Evolutionary conservation across 1,140 invertebrate species (phyloP), one percentile per base, ranked within the genome.

Genomic region (Drosophila ironensis): DNA sequence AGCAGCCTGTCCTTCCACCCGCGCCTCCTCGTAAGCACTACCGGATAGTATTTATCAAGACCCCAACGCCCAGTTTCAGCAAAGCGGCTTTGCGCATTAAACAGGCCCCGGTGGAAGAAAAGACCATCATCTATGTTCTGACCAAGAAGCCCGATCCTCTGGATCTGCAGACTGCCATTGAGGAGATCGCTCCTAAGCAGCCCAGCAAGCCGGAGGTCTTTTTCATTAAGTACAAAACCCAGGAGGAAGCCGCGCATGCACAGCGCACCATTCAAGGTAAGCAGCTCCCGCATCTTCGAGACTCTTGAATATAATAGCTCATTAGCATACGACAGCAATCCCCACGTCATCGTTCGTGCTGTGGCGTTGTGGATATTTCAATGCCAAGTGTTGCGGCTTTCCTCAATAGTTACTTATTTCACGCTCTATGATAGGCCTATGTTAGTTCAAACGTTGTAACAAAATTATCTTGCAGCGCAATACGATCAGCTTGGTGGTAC

Each of bases 21-120:
- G 40, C 50, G 2, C 92, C 93, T 8, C 91, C 94, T 63, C 94
- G 95, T 88, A 96, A 96, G 73, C 94, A 96, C 89, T 96, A 96
- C 91, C 95, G 95, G 89, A 96, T 96, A 71, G 95, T 97, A 81
- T 96, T 96, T 92, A 96, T 96, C 87, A 96, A 96, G 92, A 94
- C 95, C 17, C 95, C 95, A 28, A 92, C 94, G 42, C 92, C 93
- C 7, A 93, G 94, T 56, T 92, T 81, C 91, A 94, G 51, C 92
- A 93, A 72, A 93, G 93, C 12, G 0, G 92, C 92, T 0, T 81
- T 94, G 92, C 95, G 75, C 35, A 51, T 90, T 4, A 90, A 92
- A 48, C 92, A 94, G 60, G 92, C 93, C 20, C 70, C 93, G 8
- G 94, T 94, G 51, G 95, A 96, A 90, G 94, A 96, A 84, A 96